Evolutionary conservation across 2,797 vertebrate species (phyloP), one percentile per base, ranked within the genome.

Genomic region (Cyclura pinguis): DNA sequence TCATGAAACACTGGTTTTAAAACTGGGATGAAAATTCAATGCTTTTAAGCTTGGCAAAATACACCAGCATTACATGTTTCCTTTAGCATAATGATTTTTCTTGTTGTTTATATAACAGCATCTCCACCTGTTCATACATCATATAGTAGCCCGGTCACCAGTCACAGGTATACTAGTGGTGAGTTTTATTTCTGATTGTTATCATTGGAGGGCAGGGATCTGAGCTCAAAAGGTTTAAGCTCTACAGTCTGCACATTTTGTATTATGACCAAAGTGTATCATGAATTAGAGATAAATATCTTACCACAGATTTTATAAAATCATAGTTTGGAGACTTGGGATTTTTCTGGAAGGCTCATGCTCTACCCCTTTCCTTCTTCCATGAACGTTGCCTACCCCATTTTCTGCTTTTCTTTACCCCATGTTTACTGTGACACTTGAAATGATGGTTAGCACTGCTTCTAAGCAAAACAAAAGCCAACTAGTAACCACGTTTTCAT

Each of bases 101-200:
- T 57, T 16, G n/a, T 4, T 62, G n/a, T 24, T 50, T 47, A n/a
- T 67, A 80, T 32, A 90, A 27, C 20, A 72, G 2, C 47, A 87
- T 38, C 29, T 4, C 3, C 24, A 27, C 18, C 35, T 73, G 12
- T 59, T 87, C 1, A 64, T 38, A 77, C 86, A 88, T 50, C 69
- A 4, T 89, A 64, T 55, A 18, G 1, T n/a, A 12, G 3, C 7
- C 35, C 64, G 81, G 3, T 1, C 4, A 7, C 27, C 14, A 20
- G 9, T 24, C 77, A 90, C 50, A 42, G 42, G 29, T 90, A 81
- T 80, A 90, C 89, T 5, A 90, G 89, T 50, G 89, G 89, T 90
- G 78, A 90, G 89, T 90, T 85, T 29, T 47, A 38, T 80, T 85
- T 85, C n/a, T 12, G 80, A 16, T 67, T 67, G 24, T 67, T 29